Base-by-base conservation (phyloP, 2,113 vertebrate genomes). In the Misgurnus anguillicaudatus region DNA sequence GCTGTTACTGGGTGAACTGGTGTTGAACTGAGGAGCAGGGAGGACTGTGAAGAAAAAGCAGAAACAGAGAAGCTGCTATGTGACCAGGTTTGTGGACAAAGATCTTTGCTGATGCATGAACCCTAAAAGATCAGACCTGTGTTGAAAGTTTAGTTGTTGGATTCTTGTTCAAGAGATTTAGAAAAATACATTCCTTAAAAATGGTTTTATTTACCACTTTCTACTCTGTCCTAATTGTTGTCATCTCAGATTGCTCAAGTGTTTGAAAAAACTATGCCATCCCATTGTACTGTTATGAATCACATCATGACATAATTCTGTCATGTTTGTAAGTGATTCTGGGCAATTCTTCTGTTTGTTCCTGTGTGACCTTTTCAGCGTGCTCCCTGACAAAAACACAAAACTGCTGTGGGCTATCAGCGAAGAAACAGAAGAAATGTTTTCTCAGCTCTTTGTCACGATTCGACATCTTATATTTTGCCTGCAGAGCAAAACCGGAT, bases 1-100 rank as follows among this genome's bases (percentile, higher is more conserved):
- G 87, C 94, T 87, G 58, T 91, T 93, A 17, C 86, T 92, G 0
- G 82, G 91, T 76, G 95, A 97, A 61, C 82, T 91, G 55, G 92
- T 87, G 72, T 85, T 86, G 17, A 95, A 80, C 79, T 91, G 5
- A 0, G 93, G 94, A 74, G 95, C 92, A 17, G 93, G 86, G 88
- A 98, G 84, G 42, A 95, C 97, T 99, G 89, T 31, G 45, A 2
- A 9, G 4, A 21, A 17, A 3, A 39, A 9, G 36, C 41, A 7
- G 16, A 74, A 8, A 7, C 31, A 48, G 31, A 36, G 58, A 31
- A 31, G 24, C 24, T 31, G 24, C 24, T 31, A 31, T 31, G 24
- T 31, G 24, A 31, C 24, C 24, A 31, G 24, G 24, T 31, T 31
- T n/a, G 31, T 9, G 36, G 16, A 16, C n/a, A 57, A 13, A 45